Base-by-base conservation (phyloP, 2,888 invertebrate genomes). In the Yponomeuta evonymella region DNA sequence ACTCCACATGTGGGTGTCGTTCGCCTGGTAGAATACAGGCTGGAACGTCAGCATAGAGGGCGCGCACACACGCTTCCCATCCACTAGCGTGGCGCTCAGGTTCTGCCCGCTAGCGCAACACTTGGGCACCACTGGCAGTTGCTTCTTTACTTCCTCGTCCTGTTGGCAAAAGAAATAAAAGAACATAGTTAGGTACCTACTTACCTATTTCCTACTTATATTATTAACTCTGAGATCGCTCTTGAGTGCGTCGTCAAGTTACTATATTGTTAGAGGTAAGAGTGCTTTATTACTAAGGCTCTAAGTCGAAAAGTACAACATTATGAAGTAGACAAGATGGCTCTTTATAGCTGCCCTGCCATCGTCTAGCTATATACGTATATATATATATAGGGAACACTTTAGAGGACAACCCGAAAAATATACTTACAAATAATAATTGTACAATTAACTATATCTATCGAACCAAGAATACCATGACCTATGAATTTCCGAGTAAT, bases 61-160 rank as follows among this genome's bases (percentile, higher is more conserved):
- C 2, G 86, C 74, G 72, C 93, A 93, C 67, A 81, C 76, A 0
- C 85, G 82, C 78, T 83, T 86, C 0, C 90, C 91, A 43, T 86
- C 79, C 66, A 82, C 83, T n/a, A 79, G 73, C 0, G 78, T 76
- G 29, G 85, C 79, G 1, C 86, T 88, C 58, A 93, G 79, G 72
- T 91, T 92, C 75, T 93, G 89, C 0, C 92, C 93, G 67, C 89
- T 88, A 2, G 91, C 90, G 74, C 93, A 93, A 80, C 93, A 93
- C 78, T 93, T 93, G 58, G 90, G 89, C 0, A 93, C 93, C 6
- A 92, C 88, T 36, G 90, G 88, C 74, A 91, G 76, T 75, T 84
- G 83, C 75, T 90, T 81, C 76, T 83, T 88, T 12, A 78, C 84
- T 79, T 86, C 84, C 74, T 89, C 89, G 72, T 88, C 83, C 83